Percentiles rank a stretch among this genome's conserved stretches.
Evolutionary conservation across 2,888 invertebrate genomes (phyloP).

Genomic region (Cephus pygmeus): DNA sequence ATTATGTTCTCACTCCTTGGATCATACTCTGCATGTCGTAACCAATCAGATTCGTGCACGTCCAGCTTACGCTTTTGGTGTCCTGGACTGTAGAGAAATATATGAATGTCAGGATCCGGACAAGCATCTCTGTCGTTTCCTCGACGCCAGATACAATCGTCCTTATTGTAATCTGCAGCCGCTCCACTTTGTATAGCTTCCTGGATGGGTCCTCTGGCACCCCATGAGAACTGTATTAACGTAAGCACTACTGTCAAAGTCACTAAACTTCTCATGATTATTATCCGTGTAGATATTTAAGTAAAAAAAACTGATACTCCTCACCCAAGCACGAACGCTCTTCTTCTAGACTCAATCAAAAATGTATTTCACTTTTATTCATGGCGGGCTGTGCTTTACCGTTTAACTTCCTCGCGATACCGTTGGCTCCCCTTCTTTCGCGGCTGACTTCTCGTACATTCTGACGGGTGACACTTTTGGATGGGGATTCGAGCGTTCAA

Average conservation of each 20-base stretch:
- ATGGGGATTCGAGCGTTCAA: not conserved
- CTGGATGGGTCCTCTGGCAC: conserved; percentile 53
- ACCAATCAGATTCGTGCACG: conserved; percentile 74
- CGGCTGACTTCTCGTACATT: not conserved
- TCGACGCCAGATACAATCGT: conserved; percentile 79
- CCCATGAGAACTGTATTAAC: not conserved
- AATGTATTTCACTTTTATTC: conserved; percentile 5
- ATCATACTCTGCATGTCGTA: conserved; percentile 78
- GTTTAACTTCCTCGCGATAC: not conserved
- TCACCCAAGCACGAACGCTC: not conserved
- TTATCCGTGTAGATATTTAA: not conserved
- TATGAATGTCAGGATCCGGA: conserved; percentile 77
- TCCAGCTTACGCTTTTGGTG: conserved; percentile 63
- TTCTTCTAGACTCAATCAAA: not conserved
- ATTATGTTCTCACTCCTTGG: conserved; percentile 77
- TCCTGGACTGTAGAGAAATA: conserved; percentile 74
- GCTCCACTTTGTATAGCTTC: conserved; percentile 64
- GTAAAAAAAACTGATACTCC: not conserved
- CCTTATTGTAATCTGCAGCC: conserved; percentile 70
- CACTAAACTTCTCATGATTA: conserved; percentile 1
- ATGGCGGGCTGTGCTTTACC: not conserved
- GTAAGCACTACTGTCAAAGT: not conserved
- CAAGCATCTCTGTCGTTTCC: conserved; percentile 74
- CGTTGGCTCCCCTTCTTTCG: not conserved
- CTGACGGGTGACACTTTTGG: not conserved